Conservation (phyloP, 2,113 vertebrate species). For the Spheniscus mendiculus region DNA sequence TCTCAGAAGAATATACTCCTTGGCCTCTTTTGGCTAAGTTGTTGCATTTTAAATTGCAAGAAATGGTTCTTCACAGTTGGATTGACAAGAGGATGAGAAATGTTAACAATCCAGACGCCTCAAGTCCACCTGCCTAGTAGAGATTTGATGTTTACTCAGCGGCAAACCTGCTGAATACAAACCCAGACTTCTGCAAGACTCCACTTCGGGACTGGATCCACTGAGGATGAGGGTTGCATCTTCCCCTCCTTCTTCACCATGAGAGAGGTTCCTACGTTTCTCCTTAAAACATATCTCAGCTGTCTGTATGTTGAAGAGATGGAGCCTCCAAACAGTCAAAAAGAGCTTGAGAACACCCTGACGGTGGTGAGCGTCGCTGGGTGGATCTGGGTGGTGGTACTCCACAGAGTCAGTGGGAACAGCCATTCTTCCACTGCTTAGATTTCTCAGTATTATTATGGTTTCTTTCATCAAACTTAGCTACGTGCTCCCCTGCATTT, state of each 20-base stretch:
- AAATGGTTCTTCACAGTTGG: accelerated
- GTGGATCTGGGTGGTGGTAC: background rate
- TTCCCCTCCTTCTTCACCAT: background rate
- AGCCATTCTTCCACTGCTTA: background rate
- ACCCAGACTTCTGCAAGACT: background rate
- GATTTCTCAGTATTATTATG: background rate
- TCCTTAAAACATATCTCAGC: background rate
- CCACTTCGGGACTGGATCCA: background rate
- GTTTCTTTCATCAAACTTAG: background rate
- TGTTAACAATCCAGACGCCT: background rate
- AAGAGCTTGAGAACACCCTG: background rate
- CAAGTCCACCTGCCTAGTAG: background rate
- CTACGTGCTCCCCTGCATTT: background rate
- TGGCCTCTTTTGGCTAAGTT: background rate
- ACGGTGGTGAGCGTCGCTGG: accelerated
- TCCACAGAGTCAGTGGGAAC: background rate
- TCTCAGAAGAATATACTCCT: background rate
- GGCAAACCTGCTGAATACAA: background rate
- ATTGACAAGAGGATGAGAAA: background rate
- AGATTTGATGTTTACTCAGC: no score
- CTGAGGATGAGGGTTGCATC: background rate
- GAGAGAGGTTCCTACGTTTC: no score
- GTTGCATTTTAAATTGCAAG: background rate
- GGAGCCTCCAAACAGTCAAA: background rate
- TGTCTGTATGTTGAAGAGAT: background rate